Percentiles rank a stretch among this genome's conserved stretches.
phyloP scores from a whole-genome alignment of 2,113 vertebrate species.

The Myotis yumanensis region DNA sequence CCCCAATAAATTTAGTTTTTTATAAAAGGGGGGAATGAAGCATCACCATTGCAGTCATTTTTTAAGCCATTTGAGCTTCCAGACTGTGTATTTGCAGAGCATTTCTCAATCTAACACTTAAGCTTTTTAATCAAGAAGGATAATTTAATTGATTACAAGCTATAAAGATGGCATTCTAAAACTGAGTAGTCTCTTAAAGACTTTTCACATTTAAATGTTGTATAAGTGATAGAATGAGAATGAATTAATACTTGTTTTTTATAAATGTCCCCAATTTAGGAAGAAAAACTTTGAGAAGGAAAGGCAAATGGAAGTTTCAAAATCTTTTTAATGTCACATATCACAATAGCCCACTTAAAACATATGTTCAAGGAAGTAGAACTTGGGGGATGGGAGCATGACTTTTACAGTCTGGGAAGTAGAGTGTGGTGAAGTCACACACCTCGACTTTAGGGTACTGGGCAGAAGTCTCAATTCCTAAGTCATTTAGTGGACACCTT shows the following conservation, averaged over 20 bases:
- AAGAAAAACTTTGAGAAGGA: neutral
- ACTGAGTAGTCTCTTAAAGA: neutral
- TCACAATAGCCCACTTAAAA: neutral
- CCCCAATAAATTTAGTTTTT: neutral
- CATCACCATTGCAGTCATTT: neutral
- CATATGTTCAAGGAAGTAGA: neutral
- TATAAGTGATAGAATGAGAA: constrained; percentile 28
- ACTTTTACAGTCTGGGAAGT: neutral
- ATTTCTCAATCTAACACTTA: neutral
- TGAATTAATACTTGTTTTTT: neutral
- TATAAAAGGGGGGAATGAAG: neutral
- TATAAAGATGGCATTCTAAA: neutral
- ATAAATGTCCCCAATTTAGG: neutral
- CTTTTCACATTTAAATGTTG: neutral
- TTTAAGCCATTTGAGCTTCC: neutral
- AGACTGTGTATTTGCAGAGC: neutral
- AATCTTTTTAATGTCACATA: neutral
- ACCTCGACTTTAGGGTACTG: neutral
- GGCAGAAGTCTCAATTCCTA: neutral
- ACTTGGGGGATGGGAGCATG: neutral
- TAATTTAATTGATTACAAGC: neutral
- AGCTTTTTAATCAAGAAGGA: neutral
- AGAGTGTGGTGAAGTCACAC: neutral
- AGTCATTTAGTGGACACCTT: neutral
- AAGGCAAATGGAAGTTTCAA: neutral